Evolutionary conservation across 2,113 vertebrate species (phyloP).

Genomic region (Stegostoma tigrinum): DNA sequence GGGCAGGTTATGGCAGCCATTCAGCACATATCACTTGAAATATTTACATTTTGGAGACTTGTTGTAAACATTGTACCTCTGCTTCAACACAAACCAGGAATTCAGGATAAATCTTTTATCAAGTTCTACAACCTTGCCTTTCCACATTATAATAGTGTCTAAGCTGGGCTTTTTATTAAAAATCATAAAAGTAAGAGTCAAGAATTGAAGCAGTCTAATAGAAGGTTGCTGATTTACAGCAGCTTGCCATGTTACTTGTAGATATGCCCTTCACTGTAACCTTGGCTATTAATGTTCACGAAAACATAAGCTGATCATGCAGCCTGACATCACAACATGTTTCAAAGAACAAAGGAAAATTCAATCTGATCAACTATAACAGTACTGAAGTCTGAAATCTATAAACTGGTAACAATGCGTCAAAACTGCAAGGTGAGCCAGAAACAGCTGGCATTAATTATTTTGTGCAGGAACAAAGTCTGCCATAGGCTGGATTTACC

Average conservation of each 20-base stretch:
- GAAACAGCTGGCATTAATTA: neutral
- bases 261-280: neutral
- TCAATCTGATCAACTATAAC: neutral
- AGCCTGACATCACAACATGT: neutral
- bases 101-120: neutral
- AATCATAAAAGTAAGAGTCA: neutral
- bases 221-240: neutral
- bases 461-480: neutral
- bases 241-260: neutral
- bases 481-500: neutral
- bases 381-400: neutral
- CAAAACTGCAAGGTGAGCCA: neutral
- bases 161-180: neutral
- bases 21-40: too few relatives aligned
- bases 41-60: neutral
- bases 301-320: neutral
- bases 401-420: neutral
- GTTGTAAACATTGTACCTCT: neutral
- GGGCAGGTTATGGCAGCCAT: too few relatives aligned
- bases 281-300: neutral
- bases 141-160: neutral
- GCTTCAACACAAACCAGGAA: neutral
- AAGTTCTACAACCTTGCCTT: neutral
- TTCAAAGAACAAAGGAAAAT: conserved; percentile 9
- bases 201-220: neutral